A percentile compares a stretch with the other conserved stretches of the same genome.
phyloP scores from a whole-genome alignment of 2,888 invertebrate genomes.

The Vanessa cardui region DNA sequence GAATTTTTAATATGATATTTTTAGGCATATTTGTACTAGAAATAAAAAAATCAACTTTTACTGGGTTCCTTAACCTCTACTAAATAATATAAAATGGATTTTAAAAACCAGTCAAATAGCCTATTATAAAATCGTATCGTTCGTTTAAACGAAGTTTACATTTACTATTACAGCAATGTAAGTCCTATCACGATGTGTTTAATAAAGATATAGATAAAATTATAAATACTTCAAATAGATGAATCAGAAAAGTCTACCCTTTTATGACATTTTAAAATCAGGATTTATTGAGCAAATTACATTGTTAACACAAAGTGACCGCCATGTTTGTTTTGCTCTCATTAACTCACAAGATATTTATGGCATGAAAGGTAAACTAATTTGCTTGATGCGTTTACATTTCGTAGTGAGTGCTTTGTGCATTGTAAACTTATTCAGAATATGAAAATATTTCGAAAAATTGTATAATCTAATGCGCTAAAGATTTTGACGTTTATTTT shows the following conservation, averaged over 20 bases:
- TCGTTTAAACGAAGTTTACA: too few relatives aligned
- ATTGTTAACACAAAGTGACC: constrained; percentile 13
- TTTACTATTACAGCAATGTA: too few relatives aligned
- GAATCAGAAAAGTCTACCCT: not conserved
- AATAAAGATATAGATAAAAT: too few relatives aligned
- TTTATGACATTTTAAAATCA: constrained; percentile 9
- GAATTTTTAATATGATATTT: too few relatives aligned
- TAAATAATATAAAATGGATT: too few relatives aligned
- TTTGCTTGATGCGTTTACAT: constrained; percentile 35
- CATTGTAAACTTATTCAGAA: constrained; percentile 9
- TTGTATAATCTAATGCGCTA: not conserved
- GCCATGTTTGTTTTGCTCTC: constrained; percentile 34
- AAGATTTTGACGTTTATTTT: not conserved
- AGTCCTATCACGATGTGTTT: too few relatives aligned
- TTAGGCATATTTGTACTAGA: too few relatives aligned
- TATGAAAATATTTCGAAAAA: not conserved
- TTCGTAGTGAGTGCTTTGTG: constrained; percentile 12
- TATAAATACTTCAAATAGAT: too few relatives aligned
- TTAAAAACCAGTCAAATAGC: too few relatives aligned
- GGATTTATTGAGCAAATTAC: constrained; percentile 10
- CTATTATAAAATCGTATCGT: too few relatives aligned
- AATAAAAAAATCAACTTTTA: too few relatives aligned
- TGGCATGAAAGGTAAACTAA: constrained; percentile 34
- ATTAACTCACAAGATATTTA: constrained; percentile 21
- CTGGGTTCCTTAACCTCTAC: too few relatives aligned